A percentile compares a stretch with the other conserved stretches of the same genome.
Evolutionary conservation across 2,113 vertebrate species (phyloP).

Genomic region (Egretta garzetta): DNA sequence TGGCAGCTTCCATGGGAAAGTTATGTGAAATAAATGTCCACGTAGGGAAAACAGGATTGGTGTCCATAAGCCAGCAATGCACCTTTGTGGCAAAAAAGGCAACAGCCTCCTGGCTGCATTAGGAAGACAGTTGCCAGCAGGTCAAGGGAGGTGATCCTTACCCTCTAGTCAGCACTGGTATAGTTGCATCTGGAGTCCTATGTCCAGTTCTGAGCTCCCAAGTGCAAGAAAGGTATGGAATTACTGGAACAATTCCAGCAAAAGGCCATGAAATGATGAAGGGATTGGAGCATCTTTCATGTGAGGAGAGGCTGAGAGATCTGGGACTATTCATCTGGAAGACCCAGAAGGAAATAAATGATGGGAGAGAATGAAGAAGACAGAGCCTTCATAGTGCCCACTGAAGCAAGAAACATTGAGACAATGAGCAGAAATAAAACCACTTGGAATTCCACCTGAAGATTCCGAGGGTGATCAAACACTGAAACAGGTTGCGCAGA

Average conservation of each 20-base stretch:
- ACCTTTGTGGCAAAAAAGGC: not conserved
- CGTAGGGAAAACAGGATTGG: fast-evolving
- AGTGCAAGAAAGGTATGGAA: not conserved
- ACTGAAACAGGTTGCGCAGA: not conserved
- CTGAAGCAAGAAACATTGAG: not conserved
- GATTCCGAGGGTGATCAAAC: not conserved
- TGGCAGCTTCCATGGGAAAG: not conserved
- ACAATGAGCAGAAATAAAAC: not conserved
- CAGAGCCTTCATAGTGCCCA: not conserved
- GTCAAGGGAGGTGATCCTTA: not conserved
- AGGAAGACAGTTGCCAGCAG: not conserved
- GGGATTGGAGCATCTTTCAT: not conserved
- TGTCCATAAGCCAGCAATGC: not conserved
- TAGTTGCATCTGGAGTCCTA: not conserved
- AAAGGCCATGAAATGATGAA: not conserved
- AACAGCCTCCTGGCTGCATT: not conserved
- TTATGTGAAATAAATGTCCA: not conserved
- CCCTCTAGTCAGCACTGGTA: not conserved
- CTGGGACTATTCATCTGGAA: not conserved
- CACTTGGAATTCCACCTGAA: not conserved
- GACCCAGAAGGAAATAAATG: not conserved
- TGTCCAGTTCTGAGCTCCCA: not conserved
- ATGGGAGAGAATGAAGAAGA: not conserved
- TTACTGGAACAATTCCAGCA: not conserved
- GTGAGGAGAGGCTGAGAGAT: not conserved